Conservation (phyloP, 2,113 vertebrate genomes). For the Picathartes gymnocephalus region DNA sequence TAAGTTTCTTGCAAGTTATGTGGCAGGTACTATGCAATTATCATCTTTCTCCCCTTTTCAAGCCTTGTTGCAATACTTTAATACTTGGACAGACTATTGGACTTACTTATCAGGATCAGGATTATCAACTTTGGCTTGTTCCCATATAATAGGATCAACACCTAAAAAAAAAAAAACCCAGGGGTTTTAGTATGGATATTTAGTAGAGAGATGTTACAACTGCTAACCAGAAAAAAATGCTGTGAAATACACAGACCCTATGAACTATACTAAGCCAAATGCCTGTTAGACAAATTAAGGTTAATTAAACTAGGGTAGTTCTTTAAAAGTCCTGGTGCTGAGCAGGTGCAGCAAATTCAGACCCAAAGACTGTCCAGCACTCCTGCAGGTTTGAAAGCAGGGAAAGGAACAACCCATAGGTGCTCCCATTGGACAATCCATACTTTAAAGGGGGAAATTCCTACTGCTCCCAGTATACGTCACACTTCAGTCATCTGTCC, state of each 20-base stretch:
- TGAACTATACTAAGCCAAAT: not conserved
- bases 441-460: not conserved
- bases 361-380: not conserved
- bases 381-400: not conserved
- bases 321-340: not conserved
- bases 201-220: not conserved
- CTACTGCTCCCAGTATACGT: not conserved
- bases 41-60: not conserved
- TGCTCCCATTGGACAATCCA: not conserved
- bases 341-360: not conserved
- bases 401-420: not conserved
- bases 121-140: slow-evolving; percentile 97
- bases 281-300: not conserved
- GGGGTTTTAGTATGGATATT: not conserved
- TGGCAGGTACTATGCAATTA: not conserved
- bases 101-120: slow-evolving; percentile 95
- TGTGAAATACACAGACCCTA: not conserved
- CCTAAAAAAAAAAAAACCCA: slow-evolving; percentile 66
- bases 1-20: not conserved
- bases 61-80: not conserved
- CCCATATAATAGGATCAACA: slow-evolving; percentile 98
- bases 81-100: not conserved
- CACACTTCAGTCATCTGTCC: not conserved
- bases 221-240: not conserved
- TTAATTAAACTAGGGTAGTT: not conserved